phyloP scores from a whole-genome alignment of 92 coral and sea anemone species.

The Actinostola sp. region DNA sequence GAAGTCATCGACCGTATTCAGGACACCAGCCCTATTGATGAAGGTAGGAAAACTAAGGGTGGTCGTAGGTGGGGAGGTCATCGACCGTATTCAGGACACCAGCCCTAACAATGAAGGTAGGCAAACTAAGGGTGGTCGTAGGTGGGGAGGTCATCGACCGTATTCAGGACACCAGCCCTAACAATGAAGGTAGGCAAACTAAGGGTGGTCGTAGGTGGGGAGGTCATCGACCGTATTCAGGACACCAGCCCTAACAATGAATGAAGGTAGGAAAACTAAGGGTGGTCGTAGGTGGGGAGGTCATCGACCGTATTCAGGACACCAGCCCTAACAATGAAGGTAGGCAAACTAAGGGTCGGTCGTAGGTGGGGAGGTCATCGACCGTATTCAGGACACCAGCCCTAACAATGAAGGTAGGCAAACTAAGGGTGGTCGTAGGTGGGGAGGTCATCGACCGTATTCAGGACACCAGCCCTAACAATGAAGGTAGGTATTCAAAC shows the following conservation, averaged over 20 bases:
- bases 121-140: background rate
- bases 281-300: background rate
- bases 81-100: background rate
- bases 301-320: slow-evolving; percentile 1
- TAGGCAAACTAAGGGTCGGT: background rate
- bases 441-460: background rate
- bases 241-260: slow-evolving; percentile 1
- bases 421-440: background rate
- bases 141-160: background rate
- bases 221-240: background rate
- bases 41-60: slow-evolving; percentile 10
- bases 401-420: slow-evolving; percentile 16
- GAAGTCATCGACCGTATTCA: background rate
- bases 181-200: slow-evolving; percentile 15
- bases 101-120: slow-evolving; percentile 16
- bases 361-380: background rate
- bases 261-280: slow-evolving; percentile 13
- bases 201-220: background rate
- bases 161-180: slow-evolving; percentile 1
- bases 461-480: background rate
- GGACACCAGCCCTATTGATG: slow-evolving; percentile 5
- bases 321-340: slow-evolving; percentile 11
- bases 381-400: background rate
- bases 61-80: background rate
- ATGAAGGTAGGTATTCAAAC: slow-evolving; percentile 25